Base-by-base conservation (phyloP, 1,140 invertebrate genomes). In the Tetranychus urticae region DNA sequence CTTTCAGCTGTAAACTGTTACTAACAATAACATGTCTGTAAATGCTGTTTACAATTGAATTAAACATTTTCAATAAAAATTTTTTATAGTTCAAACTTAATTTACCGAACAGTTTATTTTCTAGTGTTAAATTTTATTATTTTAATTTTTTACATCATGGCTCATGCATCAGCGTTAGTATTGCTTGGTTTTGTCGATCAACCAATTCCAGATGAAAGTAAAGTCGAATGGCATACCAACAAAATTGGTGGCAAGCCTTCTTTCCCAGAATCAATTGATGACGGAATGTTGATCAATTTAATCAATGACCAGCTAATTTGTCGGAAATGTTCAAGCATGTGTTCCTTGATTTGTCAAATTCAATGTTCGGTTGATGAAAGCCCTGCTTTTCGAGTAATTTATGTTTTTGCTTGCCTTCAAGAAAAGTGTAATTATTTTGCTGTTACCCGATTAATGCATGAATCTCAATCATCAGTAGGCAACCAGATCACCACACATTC, bases 301-400 rank as follows among this genome's bases (percentile, higher is more conserved):
- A 33, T 52, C 13, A n/a, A 52, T 52, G 3, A 52, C 31, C n/a
- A 52, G 8, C 3, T 52, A 23, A 4, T 52, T n/a, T 52, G 50
- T 1, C 31, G 13, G 0, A 52, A 52, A 8, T 52, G 50, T 52
- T 7, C 8, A n/a, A 33, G 23, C 8, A 1, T 33, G 31, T 52
- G 50, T 6, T 33, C 34, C 12, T 60, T 60, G 46, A 48, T 63
- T 39, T 55, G 50, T 31, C 62, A 63, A 63, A 63, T 63, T 12
- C 55, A 31, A 35, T 63, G 58, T 60, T 37, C 62, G 0, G 31
- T 63, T 33, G 62, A 63, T 33, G 31, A 56, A 14, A 46, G 47
- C 2, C 33, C 34, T 13, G 35, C 55, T 52, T 58, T 60, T 60
- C 58, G 62, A 8, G n/a, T 60, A 13, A 13, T 63, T 13, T 63